Conservation (phyloP, 2,888 invertebrate species). For the Villa cingulata region DNA sequence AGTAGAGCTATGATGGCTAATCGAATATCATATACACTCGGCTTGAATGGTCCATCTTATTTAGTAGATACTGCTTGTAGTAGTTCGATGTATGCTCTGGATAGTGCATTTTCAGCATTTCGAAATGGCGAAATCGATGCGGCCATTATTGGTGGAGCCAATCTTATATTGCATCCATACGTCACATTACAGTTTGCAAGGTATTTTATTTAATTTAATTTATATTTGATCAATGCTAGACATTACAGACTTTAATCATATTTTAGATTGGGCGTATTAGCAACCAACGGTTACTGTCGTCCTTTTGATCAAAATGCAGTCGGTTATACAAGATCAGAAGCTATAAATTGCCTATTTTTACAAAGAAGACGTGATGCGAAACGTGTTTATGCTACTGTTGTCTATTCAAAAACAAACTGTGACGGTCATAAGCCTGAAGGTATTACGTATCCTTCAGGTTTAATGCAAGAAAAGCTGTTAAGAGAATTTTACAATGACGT, state of each 20-base stretch:
- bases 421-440: constrained; percentile 63
- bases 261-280: constrained; percentile 57
- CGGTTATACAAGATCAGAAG: constrained; percentile 76
- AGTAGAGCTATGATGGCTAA: constrained; percentile 87
- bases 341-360: constrained; percentile 53
- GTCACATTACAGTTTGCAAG: constrained; percentile 76
- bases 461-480: constrained; percentile 46
- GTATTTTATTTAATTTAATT: constrained; percentile 26
- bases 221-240: not conserved
- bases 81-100: constrained; percentile 79
- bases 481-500: constrained; percentile 55
- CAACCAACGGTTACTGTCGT: constrained; percentile 75
- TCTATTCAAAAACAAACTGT: constrained; percentile 68
- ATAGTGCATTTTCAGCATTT: constrained; percentile 65
- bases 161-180: constrained; percentile 74
- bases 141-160: constrained; percentile 80
- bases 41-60: constrained; percentile 78
- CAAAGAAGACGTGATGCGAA: constrained; percentile 57
- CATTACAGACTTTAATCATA: not conserved
- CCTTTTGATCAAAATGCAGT: constrained; percentile 75
- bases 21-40: constrained; percentile 77
- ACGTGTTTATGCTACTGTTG: constrained; percentile 51
- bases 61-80: constrained; percentile 88
- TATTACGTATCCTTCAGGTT: constrained; percentile 53
- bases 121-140: constrained; percentile 71